Evolutionary conservation across 2,797 vertebrate genomes (phyloP), one percentile per base, ranked within the genome.

Genomic region (Hirundo rustica): DNA sequence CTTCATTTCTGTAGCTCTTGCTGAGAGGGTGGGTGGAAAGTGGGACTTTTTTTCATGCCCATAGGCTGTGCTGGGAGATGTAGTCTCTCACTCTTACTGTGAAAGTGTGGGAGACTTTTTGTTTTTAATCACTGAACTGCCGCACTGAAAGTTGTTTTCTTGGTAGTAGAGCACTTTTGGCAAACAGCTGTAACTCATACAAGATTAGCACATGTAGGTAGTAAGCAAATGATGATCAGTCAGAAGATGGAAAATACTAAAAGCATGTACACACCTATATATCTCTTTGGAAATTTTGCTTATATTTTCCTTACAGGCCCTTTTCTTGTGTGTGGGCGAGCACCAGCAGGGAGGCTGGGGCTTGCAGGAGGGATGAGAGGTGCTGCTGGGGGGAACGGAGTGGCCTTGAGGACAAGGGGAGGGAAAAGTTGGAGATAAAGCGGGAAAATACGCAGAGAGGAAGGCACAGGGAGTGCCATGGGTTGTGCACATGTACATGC

Each of bases 301-400:
- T 45, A 16, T 30, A 54, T 62, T 42, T 75, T 53, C 34, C 13
- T 42, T 51, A 48, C 2, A 1, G 47, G 3, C 16, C 8, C 4
- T 47, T 23, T 74, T 71, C 13, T 44, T 3, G 0, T 14, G 13
- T 64, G 11, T 1, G 0, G 7, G 20, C 0, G 4, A 84, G 14
- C 9, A 42, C 19, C 44, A 62, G 30, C 8, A 18, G 57, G 47
- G 25, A 44, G 45, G 4, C 5, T 40, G 29, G 4, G 4, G 6
- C 61, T 45, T 75, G 38, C 27, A 66, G 40, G 38, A n/a, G 47
- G 57, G n/a, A 11, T 16, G n/a, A 55, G 19, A 74, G 7, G 3
- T n/a, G 30, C 26, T 66, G 14, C 40, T 70, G 27, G 13, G 11
- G 9, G 17, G 16, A 45, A 27, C 1, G 1, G 13, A 73, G 38